A percentile compares a stretch with the other conserved stretches of the same genome.
These are phyloP conservation scores for Caenorhabditis sp. DNA, from an alignment of 2,888 invertebrate genomes.

Conservation along the genomic window DNA sequence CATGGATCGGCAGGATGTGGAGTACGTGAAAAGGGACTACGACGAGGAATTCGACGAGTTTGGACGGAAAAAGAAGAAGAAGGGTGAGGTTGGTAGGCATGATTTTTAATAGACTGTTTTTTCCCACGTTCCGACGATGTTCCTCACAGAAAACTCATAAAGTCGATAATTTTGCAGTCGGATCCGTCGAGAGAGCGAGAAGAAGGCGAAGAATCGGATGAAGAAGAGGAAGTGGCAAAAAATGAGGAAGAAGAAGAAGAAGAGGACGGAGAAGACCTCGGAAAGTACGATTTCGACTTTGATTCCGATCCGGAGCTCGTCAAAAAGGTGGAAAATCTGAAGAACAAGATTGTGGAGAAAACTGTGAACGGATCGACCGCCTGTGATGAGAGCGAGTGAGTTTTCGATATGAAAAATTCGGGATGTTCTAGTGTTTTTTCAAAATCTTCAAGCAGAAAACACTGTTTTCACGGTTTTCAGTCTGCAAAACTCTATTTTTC, in stretches of 20 bases:
- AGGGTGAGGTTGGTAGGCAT: conserved; percentile 61
- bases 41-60: conserved; percentile 91
- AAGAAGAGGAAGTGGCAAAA: conserved; percentile 22
- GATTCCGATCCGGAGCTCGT: conserved; percentile 73
- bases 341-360: conserved; percentile 36
- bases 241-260: conserved; percentile 67
- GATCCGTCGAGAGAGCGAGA: background rate
- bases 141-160: too few species aligned
- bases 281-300: conserved; percentile 72
- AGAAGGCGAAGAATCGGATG: conserved; percentile 21
- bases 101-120: too few species aligned
- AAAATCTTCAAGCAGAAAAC: background rate
- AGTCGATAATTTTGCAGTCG: too few species aligned
- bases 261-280: conserved; percentile 71
- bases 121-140: too few species aligned
- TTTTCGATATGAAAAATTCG: conserved; percentile 3
- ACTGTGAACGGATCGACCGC: conserved; percentile 22
- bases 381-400: conserved; percentile 64
- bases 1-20: conserved; percentile 84
- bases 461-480: background rate
- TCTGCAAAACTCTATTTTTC: conserved; percentile 14
- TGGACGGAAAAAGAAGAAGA: conserved; percentile 75
- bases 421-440: too few species aligned
- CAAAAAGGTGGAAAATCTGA: conserved; percentile 52
- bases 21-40: conserved; percentile 88